Conservation (phyloP, 1,140 invertebrate genomes). For the Cecropterus lyciades region DNA sequence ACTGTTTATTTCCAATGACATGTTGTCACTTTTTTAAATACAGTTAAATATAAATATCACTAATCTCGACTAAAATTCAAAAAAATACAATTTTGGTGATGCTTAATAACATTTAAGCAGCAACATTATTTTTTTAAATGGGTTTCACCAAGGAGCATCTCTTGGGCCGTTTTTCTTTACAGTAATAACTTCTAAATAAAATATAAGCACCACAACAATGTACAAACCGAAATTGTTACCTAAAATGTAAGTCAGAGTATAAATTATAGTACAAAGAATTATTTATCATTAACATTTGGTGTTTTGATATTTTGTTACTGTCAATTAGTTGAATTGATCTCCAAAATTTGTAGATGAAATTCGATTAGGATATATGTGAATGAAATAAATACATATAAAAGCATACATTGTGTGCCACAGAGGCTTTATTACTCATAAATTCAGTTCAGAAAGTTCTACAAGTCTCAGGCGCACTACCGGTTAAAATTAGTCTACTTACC, state of each 20-base stretch:
- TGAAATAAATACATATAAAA: background rate
- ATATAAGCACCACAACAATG: background rate
- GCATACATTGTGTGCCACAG: background rate
- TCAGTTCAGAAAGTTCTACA: background rate
- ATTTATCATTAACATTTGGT: constrained; percentile 18
- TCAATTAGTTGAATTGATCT: constrained; percentile 3
- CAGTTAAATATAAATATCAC: too few relatives aligned
- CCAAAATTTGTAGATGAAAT: background rate
- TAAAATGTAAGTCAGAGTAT: constrained; percentile 6
- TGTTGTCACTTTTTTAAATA: background rate
- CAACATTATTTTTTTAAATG: too few relatives aligned
- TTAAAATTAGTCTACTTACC: background rate
- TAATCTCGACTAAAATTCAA: too few relatives aligned
- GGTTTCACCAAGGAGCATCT: too few relatives aligned
- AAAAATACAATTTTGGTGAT: too few relatives aligned
- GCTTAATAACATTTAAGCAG: too few relatives aligned
- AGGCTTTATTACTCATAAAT: background rate
- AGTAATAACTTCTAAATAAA: too few relatives aligned
- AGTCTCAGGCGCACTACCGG: background rate
- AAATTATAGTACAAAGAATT: constrained; percentile 11
- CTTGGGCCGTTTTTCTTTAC: constrained; percentile 11
- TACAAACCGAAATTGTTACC: constrained; percentile 10
- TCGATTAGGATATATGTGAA: too few relatives aligned
- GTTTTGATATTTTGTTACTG: background rate
- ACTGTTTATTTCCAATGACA: background rate